Conservation (phyloP, 2,113 vertebrate species). For the Brachionichthys hirsutus region DNA sequence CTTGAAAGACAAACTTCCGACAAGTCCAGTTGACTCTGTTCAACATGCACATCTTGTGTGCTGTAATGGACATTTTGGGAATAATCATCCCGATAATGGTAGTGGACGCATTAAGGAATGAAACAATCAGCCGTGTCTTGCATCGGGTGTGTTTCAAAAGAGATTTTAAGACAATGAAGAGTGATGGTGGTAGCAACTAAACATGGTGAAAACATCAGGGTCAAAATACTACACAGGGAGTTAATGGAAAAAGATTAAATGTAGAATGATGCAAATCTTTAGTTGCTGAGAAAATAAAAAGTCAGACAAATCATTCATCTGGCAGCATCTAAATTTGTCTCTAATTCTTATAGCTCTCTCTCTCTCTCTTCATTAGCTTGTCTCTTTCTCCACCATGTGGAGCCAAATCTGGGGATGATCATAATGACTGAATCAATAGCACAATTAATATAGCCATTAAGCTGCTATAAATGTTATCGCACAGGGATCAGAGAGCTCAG, state of each 20-base stretch:
- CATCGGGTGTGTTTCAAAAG: conserved; percentile 2
- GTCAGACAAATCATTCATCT: conserved; percentile 5
- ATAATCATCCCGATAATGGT: conserved; percentile 1
- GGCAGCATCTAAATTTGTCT: neutral
- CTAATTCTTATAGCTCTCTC: too few species aligned
- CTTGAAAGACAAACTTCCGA: neutral
- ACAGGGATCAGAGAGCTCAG: conserved; percentile 46
- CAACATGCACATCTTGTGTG: too few species aligned
- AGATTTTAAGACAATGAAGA: conserved; percentile 2
- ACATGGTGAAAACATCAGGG: conserved; percentile 8
- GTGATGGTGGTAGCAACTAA: neutral
- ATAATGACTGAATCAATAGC: conserved; percentile 70
- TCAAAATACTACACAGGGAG: neutral
- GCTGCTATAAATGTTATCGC: conserved; percentile 70
- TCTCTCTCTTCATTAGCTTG: conserved; percentile 20
- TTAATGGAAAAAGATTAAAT: conserved; percentile 2
- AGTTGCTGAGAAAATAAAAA: too few species aligned
- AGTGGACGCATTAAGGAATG: conserved; percentile 7
- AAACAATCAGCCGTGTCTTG: conserved; percentile 5
- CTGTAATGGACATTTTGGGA: neutral
- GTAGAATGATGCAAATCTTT: too few species aligned
- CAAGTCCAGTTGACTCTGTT: too few species aligned
- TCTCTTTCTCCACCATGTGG: conserved; percentile 1
- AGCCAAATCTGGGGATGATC: conserved; percentile 56
- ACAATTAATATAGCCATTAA: conserved; percentile 73